These are phyloP conservation scores for Ptiloglossa arizonensis DNA, from an alignment of 1,140 invertebrate species.

Conservation along the genomic window DNA sequence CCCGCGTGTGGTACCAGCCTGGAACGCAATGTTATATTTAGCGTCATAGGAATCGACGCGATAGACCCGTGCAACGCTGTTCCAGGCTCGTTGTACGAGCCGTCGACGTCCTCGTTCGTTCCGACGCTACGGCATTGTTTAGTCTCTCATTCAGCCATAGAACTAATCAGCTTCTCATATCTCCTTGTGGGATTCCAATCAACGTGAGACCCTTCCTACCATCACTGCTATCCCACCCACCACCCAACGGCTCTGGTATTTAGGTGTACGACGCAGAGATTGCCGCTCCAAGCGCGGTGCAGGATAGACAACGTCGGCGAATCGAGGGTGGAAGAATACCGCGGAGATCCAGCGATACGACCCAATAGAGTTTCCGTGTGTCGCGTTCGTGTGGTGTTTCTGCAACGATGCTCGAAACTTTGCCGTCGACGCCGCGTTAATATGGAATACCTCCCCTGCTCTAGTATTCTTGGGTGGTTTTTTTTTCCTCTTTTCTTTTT, in stretches of 20 bases:
- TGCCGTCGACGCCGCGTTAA: neutral
- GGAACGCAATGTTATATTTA: slow-evolving; percentile 27
- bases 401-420: neutral
- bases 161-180: slow-evolving; percentile 58
- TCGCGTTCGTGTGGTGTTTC: neutral
- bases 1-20: neutral
- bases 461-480: too few relatives aligned
- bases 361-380: slow-evolving; percentile 8
- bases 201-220: slow-evolving; percentile 28
- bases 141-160: slow-evolving; percentile 33
- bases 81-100: neutral
- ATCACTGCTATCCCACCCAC: too few relatives aligned
- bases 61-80: slow-evolving; percentile 9
- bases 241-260: neutral
- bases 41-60: slow-evolving; percentile 13
- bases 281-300: slow-evolving; percentile 5
- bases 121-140: slow-evolving; percentile 43
- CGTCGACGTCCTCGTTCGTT: slow-evolving; percentile 22
- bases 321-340: slow-evolving; percentile 22
- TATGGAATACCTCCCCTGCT: too few relatives aligned
- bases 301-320: neutral
- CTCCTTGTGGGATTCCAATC: slow-evolving; percentile 52
- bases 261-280: slow-evolving; percentile 18
- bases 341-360: slow-evolving; percentile 28
- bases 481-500: too few relatives aligned